Percentiles rank a stretch among this genome's conserved stretches.
phyloP scores from a whole-genome alignment of 2,113 vertebrate genomes.

The Bubalus kerabau region DNA sequence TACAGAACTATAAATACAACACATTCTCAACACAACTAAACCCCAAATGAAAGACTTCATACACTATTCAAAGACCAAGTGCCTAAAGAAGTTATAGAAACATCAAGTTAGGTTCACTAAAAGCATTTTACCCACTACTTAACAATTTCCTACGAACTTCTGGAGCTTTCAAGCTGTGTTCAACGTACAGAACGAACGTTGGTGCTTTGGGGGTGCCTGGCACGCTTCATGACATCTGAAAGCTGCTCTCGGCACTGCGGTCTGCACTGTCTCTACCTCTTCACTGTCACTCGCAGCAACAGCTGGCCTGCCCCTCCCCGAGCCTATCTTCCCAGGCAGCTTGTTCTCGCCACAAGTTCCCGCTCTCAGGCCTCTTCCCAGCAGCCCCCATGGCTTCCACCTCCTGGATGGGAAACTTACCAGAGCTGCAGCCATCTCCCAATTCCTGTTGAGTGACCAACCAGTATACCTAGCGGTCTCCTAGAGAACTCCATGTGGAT shows the following conservation, averaged over 20 bases:
- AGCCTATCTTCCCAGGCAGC: accelerated
- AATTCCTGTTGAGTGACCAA: not conserved
- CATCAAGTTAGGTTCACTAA: not conserved
- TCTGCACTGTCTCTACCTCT: accelerated
- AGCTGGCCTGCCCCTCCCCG: too few relatives aligned
- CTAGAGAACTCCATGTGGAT: not conserved
- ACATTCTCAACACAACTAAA: not conserved
- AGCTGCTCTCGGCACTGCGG: not conserved
- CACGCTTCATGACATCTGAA: accelerated
- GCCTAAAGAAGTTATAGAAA: not conserved
- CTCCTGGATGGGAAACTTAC: accelerated
- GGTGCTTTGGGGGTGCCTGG: accelerated
- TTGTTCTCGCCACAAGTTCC: accelerated
- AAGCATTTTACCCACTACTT: not conserved
- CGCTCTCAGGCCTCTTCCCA: not conserved
- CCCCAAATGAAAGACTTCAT: not conserved
- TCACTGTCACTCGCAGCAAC: accelerated
- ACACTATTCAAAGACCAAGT: not conserved
- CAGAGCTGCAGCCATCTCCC: not conserved
- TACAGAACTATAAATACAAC: not conserved
- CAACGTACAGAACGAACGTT: too few relatives aligned
- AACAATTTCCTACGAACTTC: not conserved
- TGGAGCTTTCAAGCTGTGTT: not conserved
- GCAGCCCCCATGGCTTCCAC: too few relatives aligned
- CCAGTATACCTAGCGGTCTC: accelerated